Percentiles rank a stretch among this genome's conserved stretches.
These are phyloP conservation scores for Sebastes cheni DNA, from an alignment of 2,797 vertebrate species.

Conservation along the genomic window DNA sequence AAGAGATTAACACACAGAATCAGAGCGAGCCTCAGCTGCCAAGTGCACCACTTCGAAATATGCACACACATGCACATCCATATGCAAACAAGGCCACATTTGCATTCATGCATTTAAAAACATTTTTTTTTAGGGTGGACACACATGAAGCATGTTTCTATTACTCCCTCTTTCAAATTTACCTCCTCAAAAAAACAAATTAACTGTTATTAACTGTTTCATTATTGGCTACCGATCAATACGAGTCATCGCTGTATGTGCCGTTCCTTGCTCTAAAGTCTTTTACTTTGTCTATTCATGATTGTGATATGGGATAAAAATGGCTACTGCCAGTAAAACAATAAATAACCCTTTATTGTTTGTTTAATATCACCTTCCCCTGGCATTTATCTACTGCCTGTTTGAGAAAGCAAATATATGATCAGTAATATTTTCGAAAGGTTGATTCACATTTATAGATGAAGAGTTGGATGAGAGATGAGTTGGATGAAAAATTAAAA, in stretches of 20 bases:
- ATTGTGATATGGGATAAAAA: background rate
- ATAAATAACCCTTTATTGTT: background rate
- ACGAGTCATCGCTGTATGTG: background rate
- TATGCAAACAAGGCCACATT: conserved; percentile 1
- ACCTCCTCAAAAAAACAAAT: background rate
- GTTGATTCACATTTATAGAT: background rate
- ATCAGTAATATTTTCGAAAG: background rate
- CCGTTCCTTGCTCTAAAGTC: background rate
- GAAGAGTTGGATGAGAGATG: background rate
- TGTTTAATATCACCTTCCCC: background rate
- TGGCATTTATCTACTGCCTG: background rate
- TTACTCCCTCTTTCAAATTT: background rate
- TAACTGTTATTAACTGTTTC: background rate
- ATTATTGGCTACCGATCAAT: background rate
- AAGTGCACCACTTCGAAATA: conserved; percentile 35
- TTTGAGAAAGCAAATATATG: background rate
- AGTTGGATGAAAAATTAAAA: background rate
- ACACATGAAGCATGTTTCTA: background rate
- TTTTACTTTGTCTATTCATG: background rate
- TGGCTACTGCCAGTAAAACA: background rate
- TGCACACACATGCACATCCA: conserved; percentile 16
- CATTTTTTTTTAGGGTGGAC: background rate
- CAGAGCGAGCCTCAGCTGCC: conserved; percentile 26
- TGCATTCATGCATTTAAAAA: background rate
- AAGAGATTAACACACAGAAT: conserved; percentile 50